These are phyloP conservation scores for Halocaridina rubra DNA, from an alignment of 2,888 invertebrate genomes.

Conservation along the genomic window DNA sequence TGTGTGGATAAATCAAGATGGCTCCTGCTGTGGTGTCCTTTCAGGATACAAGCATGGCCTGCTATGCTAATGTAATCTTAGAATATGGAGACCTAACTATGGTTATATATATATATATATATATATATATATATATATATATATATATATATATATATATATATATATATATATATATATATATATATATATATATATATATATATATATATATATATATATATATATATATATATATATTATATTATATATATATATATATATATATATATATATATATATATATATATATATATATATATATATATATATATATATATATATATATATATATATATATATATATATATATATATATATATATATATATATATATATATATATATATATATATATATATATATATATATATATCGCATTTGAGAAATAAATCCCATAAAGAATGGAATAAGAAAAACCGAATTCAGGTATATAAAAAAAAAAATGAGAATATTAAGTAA, in stretches of 20 bases:
- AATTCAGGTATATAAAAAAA: no score
- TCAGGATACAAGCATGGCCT: no score
- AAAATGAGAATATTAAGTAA: no score
- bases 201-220: conserved; percentile 3
- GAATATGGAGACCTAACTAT: no score
- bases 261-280: not conserved
- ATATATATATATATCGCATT: not conserved
- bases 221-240: conserved; percentile 1
- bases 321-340: not conserved
- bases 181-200: not conserved
- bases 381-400: not conserved
- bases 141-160: conserved; percentile 1
- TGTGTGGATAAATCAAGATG: no score
- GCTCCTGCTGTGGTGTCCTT: no score
- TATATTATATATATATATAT: not conserved
- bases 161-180: not conserved
- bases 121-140: not conserved
- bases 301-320: not conserved
- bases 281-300: not conserved
- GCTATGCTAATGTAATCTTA: no score
- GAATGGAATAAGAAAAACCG: no score
- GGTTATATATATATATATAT: not conserved
- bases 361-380: not conserved
- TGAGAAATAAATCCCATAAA: no score
- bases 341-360: not conserved